phyloP scores from a whole-genome alignment of 2,797 vertebrate species.

The Etheostoma perlongum region DNA sequence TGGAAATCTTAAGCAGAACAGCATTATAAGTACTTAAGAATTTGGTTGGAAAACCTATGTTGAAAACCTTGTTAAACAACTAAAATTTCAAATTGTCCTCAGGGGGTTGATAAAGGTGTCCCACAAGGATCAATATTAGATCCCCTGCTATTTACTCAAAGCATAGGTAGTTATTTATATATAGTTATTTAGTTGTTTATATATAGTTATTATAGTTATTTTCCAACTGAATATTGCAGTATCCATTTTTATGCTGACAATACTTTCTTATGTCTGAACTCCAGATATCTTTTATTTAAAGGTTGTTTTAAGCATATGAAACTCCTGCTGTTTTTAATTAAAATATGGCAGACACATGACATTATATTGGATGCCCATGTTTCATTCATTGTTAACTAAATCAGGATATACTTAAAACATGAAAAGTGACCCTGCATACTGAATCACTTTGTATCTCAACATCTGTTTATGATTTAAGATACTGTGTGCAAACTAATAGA shows the following conservation, averaged over 20 bases:
- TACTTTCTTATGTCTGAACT: neutral
- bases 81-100: neutral
- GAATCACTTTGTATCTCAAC: neutral
- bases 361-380: neutral
- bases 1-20: no score
- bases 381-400: slow-evolving; percentile 5
- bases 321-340: slow-evolving; percentile 8
- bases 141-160: neutral
- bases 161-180: neutral
- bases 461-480: slow-evolving; percentile 37
- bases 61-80: neutral
- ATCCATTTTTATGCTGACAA: neutral
- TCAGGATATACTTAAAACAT: neutral
- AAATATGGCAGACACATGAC: slow-evolving; percentile 1
- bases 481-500: slow-evolving; percentile 3
- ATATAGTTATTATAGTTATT: neutral
- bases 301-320: slow-evolving; percentile 5
- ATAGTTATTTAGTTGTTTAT: no score
- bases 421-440: neutral
- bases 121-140: neutral
- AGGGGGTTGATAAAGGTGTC: neutral
- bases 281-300: neutral
- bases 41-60: no score
- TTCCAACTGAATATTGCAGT: neutral
- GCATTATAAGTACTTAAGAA: neutral